Base-by-base conservation (phyloP, 2,797 vertebrate species). In the Pempheris klunzingeri region DNA sequence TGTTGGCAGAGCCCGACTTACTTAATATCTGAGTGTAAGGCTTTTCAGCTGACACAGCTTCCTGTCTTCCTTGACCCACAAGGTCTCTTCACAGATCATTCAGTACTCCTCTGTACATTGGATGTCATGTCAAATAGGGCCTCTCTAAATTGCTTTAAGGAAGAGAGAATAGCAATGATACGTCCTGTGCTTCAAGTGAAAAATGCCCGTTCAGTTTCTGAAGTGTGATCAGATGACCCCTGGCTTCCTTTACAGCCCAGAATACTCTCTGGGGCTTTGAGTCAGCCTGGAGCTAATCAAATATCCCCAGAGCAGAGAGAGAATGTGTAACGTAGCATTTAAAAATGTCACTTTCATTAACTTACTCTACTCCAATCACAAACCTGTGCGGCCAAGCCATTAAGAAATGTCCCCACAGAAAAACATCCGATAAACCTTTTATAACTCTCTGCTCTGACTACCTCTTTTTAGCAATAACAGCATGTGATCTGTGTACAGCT, bases 401-500 rank as follows among this genome's bases (percentile, higher is more conserved):
- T 4, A 59, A 77, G 50, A 69, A 22, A 36, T 20, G 44, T 64
- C 13, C 32, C 59, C 18, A 18, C 18, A 70, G 39, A 57, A 76
- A 81, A 75, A 65, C 59, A 76, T 76, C 55, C 74, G 79, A 65
- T 72, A 79, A 71, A 81, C 68, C n/a, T 53, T 39, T 65, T 54
- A 66, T 36, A 5, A 17, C 80, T 57, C 71, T 71, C 28, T 3
- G 15, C 58, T 78, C 39, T 50, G 67, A 92, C 90, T 92, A 91
- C 88, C 90, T 82, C 87, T 92, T 89, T 92, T 86, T 71, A 81
- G 80, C 81, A 76, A 20, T 26, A 74, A 78, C 46, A 92, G 53
- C 88, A 92, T 92, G 92, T 92, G 91, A 92, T 86, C 82, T 41
- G 44, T 77, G 59, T 67, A 69, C 76, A 83, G 84, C 88, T 84